Conservation (phyloP, 2,888 invertebrate genomes). For the Nephrotoma flavescens region DNA sequence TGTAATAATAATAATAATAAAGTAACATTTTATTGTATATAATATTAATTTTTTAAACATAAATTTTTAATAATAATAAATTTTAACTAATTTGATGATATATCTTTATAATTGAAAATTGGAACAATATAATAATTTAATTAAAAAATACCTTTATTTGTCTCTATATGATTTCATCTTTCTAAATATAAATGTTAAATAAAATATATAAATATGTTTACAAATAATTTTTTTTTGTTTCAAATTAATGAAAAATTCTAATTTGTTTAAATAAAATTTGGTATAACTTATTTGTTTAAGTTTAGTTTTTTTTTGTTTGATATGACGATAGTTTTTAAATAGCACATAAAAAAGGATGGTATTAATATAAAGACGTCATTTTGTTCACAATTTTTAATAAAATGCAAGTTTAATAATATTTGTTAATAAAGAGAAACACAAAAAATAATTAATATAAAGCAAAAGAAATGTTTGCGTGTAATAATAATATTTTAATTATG, state of each 20-base stretch:
- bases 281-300: background rate
- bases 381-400: background rate
- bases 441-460: background rate
- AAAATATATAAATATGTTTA: background rate
- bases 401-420: background rate
- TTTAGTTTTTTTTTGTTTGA: background rate
- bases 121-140: background rate
- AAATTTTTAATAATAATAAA: background rate
- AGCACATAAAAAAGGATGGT: background rate
- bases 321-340: background rate
- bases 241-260: background rate
- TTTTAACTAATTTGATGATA: background rate
- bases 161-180: background rate
- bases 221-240: background rate
- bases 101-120: background rate
- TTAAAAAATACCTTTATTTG: background rate
- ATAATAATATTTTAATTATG: background rate
- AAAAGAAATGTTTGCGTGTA: background rate
- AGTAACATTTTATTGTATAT: background rate
- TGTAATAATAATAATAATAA: background rate
- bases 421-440: background rate
- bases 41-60: background rate
- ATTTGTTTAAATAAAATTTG: background rate
- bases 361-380: background rate
- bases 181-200: background rate